A percentile compares a stretch with the other conserved stretches of the same genome.
Evolutionary conservation across 35 echinoderm and acorn worm genomes (phyloP).

Genomic region (Heliocidaris tuberculata): DNA sequence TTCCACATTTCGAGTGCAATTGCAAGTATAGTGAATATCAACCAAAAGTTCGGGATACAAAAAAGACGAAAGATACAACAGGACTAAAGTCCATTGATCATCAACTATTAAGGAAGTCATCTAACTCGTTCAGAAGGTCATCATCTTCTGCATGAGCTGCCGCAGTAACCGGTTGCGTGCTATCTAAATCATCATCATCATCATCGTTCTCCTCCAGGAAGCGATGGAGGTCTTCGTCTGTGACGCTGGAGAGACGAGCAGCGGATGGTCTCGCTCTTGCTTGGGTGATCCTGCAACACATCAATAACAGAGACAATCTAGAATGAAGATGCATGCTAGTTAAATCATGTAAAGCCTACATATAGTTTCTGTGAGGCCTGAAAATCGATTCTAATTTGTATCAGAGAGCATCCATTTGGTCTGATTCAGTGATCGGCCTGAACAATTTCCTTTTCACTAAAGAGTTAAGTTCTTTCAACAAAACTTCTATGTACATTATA

Average conservation of each 20-base stretch:
- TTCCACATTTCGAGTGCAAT: too few relatives aligned
- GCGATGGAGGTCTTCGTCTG: conserved; percentile 1
- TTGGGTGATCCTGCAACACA: background rate
- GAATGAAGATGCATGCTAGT: too few relatives aligned
- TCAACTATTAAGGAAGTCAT: conserved; percentile 43
- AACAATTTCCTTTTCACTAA: too few relatives aligned
- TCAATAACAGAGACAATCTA: too few relatives aligned
- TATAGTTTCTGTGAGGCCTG: too few relatives aligned
- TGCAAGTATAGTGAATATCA: background rate
- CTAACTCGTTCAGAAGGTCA: conserved; percentile 11
- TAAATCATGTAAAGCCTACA: too few relatives aligned
- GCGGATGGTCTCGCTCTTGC: background rate
- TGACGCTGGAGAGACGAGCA: background rate
- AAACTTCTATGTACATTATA: too few relatives aligned
- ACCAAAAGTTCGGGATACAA: background rate
- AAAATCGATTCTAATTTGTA: too few relatives aligned
- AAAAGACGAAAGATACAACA: background rate
- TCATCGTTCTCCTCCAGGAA: conserved; percentile 26
- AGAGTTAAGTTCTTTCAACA: too few relatives aligned
- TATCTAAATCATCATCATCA: background rate
- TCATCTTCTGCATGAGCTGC: conserved; percentile 23
- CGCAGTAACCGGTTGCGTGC: background rate
- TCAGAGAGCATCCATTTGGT: too few relatives aligned
- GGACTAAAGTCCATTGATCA: background rate
- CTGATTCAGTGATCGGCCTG: too few relatives aligned